Conservation (phyloP, 2,797 vertebrate species). For the Iguana delicatissima region DNA sequence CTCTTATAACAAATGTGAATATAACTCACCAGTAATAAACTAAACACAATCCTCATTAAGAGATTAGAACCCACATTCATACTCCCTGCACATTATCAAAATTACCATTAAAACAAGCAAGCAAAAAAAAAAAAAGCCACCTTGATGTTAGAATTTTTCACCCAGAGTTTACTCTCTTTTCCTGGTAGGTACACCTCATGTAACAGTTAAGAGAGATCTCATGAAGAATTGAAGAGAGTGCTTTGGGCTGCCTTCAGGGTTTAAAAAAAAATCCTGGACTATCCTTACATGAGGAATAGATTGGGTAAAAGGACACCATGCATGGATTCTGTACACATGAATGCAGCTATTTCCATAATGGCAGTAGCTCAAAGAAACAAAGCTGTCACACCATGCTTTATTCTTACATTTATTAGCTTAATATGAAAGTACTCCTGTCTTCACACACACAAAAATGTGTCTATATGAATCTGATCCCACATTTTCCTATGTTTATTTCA, state of each 20-base stretch:
- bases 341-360: not conserved
- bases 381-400: not conserved
- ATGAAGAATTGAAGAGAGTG: not conserved
- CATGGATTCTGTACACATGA: not conserved
- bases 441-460: not conserved
- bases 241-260: not conserved
- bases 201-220: not conserved
- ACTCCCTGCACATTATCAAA: not conserved
- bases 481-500: not conserved
- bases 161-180: not conserved
- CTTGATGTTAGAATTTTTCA: not conserved
- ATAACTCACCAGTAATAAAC: fast-evolving
- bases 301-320: not conserved
- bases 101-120: not conserved
- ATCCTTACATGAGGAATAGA: not conserved
- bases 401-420: not conserved
- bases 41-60: not conserved
- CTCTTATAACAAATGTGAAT: fast-evolving
- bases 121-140: not conserved
- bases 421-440: not conserved
- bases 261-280: too few species aligned
- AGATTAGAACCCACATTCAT: not conserved
- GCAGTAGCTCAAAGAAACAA: not conserved
- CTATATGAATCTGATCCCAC: not conserved
- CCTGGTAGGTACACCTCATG: not conserved